These are phyloP conservation scores for Presbytis comata DNA, from an alignment of 2,797 vertebrate genomes.

Conservation along the genomic window DNA sequence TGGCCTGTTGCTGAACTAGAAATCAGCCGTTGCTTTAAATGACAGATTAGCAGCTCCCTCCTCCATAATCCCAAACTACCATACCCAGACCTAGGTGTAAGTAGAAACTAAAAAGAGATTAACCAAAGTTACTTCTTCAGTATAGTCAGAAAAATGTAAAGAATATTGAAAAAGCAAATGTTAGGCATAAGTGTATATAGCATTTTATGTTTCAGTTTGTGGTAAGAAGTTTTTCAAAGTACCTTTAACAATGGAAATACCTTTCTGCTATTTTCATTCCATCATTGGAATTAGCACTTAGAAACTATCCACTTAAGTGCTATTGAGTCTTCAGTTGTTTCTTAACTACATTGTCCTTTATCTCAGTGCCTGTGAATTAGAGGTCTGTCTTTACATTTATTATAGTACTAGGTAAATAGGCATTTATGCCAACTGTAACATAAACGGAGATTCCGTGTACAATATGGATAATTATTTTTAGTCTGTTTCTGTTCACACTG, in stretches of 20 bases:
- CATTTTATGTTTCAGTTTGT: background rate
- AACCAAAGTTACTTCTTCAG: background rate
- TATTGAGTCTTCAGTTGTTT: background rate
- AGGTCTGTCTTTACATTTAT: background rate
- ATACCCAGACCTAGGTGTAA: background rate
- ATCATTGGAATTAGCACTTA: background rate
- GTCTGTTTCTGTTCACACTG: background rate
- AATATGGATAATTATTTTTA: background rate
- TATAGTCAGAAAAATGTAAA: background rate
- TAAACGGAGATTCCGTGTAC: background rate
- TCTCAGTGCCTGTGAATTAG: background rate
- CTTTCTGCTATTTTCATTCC: slow-evolving; percentile 2
- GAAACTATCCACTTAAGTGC: background rate
- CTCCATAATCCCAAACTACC: background rate
- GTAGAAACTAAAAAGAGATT: background rate
- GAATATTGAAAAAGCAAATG: background rate
- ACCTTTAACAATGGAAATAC: background rate
- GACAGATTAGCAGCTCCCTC: background rate
- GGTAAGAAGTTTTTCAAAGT: slow-evolving; percentile 13
- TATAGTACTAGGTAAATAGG: background rate
- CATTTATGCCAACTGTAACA: background rate
- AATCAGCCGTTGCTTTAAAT: background rate
- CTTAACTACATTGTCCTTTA: background rate
- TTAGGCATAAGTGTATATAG: background rate
- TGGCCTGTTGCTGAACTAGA: background rate